Evolutionary conservation across 2,888 invertebrate species (phyloP).

Genomic region (Drosophila cyrtoloma): DNA sequence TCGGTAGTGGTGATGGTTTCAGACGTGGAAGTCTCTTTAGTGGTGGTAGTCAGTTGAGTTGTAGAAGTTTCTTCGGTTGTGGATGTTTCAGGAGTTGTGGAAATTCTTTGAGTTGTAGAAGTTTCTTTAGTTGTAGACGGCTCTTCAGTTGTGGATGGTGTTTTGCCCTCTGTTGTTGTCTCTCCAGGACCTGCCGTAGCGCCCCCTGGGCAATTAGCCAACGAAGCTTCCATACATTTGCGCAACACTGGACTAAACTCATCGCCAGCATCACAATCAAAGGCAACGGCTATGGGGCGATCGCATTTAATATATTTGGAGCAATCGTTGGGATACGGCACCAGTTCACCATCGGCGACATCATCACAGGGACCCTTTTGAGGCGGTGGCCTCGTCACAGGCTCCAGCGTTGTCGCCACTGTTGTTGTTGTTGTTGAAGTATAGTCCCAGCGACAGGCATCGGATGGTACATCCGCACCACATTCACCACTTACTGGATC

Average conservation of each 20-base stretch:
- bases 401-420: constrained; percentile 1
- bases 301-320: constrained; percentile 70
- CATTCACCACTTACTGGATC: constrained; percentile 66
- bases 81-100: constrained; percentile 6
- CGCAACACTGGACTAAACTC: constrained; percentile 60
- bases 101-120: neutral
- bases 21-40: neutral
- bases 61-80: constrained; percentile 7
- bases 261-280: constrained; percentile 58
- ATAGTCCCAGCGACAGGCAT: constrained; percentile 71
- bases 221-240: constrained; percentile 59
- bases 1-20: constrained; percentile 6
- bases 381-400: constrained; percentile 63
- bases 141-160: constrained; percentile 17
- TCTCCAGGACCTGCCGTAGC: constrained; percentile 21
- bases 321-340: constrained; percentile 74
- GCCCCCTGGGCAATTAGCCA: constrained; percentile 61
- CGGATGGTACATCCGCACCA: constrained; percentile 63
- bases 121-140: neutral
- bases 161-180: constrained; percentile 5
- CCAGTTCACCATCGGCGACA: constrained; percentile 41
- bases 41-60: neutral
- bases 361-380: constrained; percentile 68
- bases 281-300: constrained; percentile 61
- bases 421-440: constrained; percentile 44